Percentiles rank a stretch among this genome's conserved stretches.
phyloP scores from a whole-genome alignment of 2,113 vertebrate species.

The Dipodomys merriami region DNA sequence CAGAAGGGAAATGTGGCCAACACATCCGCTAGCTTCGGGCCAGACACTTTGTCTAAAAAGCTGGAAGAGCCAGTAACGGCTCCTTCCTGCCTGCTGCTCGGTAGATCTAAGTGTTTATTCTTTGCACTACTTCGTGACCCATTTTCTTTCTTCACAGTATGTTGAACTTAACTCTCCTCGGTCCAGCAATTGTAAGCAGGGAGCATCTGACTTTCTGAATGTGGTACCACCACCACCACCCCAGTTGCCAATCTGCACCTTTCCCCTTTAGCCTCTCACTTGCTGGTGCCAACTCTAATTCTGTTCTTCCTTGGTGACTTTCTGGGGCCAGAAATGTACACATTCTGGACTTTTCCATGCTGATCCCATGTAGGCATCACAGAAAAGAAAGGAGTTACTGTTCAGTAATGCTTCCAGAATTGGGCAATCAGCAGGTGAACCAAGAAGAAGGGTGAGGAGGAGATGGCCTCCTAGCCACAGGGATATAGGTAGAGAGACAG shows the following conservation, averaged over 20 bases:
- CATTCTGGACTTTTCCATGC: not conserved
- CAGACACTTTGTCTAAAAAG: not conserved
- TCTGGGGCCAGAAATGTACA: not conserved
- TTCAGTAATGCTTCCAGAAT: not conserved
- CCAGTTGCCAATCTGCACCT: rapidly evolving
- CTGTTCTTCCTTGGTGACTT: not conserved
- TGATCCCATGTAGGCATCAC: not conserved
- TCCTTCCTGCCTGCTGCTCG: not conserved
- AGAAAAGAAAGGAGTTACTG: not conserved
- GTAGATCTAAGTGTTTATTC: not conserved
- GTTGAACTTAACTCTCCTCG: not conserved
- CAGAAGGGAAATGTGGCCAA: not conserved
- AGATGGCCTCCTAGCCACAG: not conserved
- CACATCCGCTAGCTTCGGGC: not conserved
- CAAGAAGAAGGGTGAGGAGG: not conserved
- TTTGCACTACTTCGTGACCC: not conserved
- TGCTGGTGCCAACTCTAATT: not conserved
- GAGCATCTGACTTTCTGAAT: not conserved
- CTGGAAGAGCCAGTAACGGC: not conserved
- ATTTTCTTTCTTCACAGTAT: not conserved
- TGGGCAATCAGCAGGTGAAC: not conserved
- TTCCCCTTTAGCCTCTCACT: not conserved
- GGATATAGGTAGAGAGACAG: not conserved
- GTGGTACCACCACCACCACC: not conserved
- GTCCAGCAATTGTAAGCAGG: not conserved